Conservation (phyloP, 2,888 invertebrate species). For the Galerucella pusilla region DNA sequence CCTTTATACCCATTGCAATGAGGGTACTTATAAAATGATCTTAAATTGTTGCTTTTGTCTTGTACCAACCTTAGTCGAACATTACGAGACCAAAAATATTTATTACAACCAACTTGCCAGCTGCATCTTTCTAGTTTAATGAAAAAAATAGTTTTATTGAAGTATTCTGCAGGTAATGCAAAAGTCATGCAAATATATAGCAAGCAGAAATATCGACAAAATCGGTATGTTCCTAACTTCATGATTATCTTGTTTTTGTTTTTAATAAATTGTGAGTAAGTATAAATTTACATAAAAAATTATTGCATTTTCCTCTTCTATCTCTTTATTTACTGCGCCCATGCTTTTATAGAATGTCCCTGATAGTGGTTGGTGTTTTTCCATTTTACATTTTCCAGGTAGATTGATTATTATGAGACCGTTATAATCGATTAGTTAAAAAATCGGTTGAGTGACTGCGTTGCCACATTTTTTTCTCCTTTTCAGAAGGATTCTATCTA, state of each 20-base stretch:
- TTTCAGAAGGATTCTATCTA: not conserved
- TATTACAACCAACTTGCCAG: conserved; percentile 11
- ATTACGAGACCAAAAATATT: conserved; percentile 24
- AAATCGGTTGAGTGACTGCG: conserved; percentile 3
- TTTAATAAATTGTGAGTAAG: too few relatives aligned
- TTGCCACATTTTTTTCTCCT: conserved; percentile 3
- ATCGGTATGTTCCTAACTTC: too few relatives aligned
- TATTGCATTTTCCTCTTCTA: too few relatives aligned
- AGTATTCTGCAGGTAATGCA: not conserved
- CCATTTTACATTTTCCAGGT: not conserved
- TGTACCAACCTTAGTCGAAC: conserved; percentile 9
- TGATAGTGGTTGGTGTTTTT: not conserved
- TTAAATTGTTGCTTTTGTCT: conserved; percentile 31
- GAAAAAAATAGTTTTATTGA: not conserved
- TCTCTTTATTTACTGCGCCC: too few relatives aligned
- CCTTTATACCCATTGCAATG: conserved; percentile 28
- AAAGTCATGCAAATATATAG: not conserved
- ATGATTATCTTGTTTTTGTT: too few relatives aligned
- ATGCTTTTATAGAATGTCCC: not conserved
- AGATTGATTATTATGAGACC: conserved; percentile 2
- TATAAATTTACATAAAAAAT: too few relatives aligned
- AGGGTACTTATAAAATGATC: conserved; percentile 36
- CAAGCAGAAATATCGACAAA: not conserved
- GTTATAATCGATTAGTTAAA: conserved; percentile 1
- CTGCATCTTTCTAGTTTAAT: conserved; percentile 11